A percentile compares a stretch with the other conserved stretches of the same genome.
Evolutionary conservation across 2,113 vertebrate species (phyloP).

Genomic region (Sciurus niger): DNA sequence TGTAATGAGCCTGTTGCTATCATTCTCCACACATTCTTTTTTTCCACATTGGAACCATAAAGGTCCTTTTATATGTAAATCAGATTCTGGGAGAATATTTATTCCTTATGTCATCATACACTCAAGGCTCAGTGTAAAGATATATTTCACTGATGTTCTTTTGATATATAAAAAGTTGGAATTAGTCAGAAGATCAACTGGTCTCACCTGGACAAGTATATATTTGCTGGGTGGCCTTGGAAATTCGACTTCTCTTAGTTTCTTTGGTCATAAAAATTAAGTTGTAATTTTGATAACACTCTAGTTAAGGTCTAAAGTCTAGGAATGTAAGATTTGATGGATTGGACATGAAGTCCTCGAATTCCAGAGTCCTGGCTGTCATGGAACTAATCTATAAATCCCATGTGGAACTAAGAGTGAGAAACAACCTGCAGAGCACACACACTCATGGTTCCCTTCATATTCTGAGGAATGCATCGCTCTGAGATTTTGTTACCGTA

Average conservation of each 20-base stretch:
- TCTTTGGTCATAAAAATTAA: conserved; percentile 31
- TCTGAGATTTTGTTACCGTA: too few species aligned
- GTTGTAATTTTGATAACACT: background rate
- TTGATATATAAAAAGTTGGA: background rate
- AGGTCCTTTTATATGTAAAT: conserved; percentile 29
- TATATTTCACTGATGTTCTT: background rate
- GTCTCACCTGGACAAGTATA: background rate
- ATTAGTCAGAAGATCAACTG: too few species aligned
- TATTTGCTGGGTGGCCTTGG: background rate
- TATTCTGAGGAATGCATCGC: background rate
- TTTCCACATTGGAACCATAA: background rate
- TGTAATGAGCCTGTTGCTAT: background rate
- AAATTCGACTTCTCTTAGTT: background rate
- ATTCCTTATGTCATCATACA: background rate
- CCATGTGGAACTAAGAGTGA: too few species aligned
- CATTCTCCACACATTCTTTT: background rate
- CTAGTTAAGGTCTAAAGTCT: background rate
- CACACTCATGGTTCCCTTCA: background rate
- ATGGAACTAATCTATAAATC: too few species aligned
- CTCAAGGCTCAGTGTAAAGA: background rate
- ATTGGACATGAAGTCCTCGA: background rate
- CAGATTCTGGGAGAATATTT: background rate
- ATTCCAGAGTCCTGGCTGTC: background rate
- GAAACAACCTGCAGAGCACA: background rate
- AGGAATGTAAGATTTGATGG: conserved; percentile 18